Evolutionary conservation across 2,797 vertebrate genomes (phyloP).

Genomic region (Gymnocypris eckloni): DNA sequence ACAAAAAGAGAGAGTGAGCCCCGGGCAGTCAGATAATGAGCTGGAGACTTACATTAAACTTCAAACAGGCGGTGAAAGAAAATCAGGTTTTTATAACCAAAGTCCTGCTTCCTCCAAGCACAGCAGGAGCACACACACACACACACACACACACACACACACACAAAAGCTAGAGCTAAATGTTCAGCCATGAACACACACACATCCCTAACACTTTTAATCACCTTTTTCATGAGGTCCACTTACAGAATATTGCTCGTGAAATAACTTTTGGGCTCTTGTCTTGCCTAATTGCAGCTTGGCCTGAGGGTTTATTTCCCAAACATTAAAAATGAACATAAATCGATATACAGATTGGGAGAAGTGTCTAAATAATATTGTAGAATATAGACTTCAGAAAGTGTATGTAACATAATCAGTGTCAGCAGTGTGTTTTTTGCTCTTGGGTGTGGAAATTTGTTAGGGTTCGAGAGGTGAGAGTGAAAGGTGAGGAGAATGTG

Average conservation of each 20-base stretch:
- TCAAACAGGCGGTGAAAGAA: slow-evolving; percentile 27
- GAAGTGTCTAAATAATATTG: not conserved
- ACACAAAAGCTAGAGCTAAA: slow-evolving; percentile 23
- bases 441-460: slow-evolving; percentile 27
- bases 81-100: slow-evolving; percentile 39
- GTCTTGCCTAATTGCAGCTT: not conserved
- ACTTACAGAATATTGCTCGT: not conserved
- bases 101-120: slow-evolving; percentile 31
- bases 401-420: not conserved
- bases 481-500: slow-evolving; percentile 18
- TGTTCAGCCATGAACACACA: not conserved
- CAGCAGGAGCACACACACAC: not conserved
- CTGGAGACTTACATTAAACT: slow-evolving; percentile 21
- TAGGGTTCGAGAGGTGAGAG: slow-evolving; percentile 16
- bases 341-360: not conserved
- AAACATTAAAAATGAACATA: not conserved
- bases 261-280: not conserved
- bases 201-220: not conserved
- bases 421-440: slow-evolving; percentile 8
- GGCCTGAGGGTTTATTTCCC: not conserved
- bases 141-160: not conserved
- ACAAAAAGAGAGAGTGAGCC: slow-evolving; percentile 33
- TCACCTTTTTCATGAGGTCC: not conserved
- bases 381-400: not conserved
- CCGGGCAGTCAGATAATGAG: slow-evolving; percentile 15